Conservation (phyloP, 2,113 vertebrate species). For the Pseudolaguvia tuberculata region DNA sequence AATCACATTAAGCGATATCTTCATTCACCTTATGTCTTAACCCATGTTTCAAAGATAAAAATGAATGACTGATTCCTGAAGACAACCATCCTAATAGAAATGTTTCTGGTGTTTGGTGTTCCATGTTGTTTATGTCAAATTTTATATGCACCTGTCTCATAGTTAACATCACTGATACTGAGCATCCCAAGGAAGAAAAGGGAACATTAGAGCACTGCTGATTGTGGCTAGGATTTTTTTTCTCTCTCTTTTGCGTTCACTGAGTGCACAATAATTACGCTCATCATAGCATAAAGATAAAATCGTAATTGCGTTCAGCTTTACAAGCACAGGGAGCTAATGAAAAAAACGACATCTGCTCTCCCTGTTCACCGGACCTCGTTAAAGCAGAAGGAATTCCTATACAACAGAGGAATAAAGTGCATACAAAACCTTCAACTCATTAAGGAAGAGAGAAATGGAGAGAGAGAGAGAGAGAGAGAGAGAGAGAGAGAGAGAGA, state of each 20-base stretch:
- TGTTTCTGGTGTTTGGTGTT: background rate
- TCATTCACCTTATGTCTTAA: background rate
- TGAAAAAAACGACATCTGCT: slow-evolving; percentile 46
- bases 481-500: background rate
- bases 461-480: background rate
- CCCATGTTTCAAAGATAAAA: background rate
- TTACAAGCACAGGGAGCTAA: slow-evolving; percentile 37
- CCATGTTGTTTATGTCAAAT: background rate
- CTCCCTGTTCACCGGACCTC: slow-evolving; percentile 36
- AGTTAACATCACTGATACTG: background rate
- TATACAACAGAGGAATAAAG: slow-evolving; percentile 17
- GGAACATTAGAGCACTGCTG: slow-evolving; percentile 4
- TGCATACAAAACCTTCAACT: slow-evolving; percentile 1
- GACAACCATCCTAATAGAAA: background rate
- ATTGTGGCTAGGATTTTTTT: slow-evolving; percentile 9
- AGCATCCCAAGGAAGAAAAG: background rate
- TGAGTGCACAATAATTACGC: slow-evolving; percentile 38
- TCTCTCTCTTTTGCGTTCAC: slow-evolving; percentile 25
- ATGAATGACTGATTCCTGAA: background rate
- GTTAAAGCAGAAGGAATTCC: slow-evolving; percentile 21
- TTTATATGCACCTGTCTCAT: background rate
- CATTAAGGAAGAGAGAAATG: background rate
- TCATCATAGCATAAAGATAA: slow-evolving; percentile 41
- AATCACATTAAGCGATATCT: no score
- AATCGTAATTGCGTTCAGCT: slow-evolving; percentile 44